A percentile compares a stretch with the other conserved stretches of the same genome.
phyloP scores from a whole-genome alignment of 2,113 vertebrate genomes.

The Leptosomus discolor region DNA sequence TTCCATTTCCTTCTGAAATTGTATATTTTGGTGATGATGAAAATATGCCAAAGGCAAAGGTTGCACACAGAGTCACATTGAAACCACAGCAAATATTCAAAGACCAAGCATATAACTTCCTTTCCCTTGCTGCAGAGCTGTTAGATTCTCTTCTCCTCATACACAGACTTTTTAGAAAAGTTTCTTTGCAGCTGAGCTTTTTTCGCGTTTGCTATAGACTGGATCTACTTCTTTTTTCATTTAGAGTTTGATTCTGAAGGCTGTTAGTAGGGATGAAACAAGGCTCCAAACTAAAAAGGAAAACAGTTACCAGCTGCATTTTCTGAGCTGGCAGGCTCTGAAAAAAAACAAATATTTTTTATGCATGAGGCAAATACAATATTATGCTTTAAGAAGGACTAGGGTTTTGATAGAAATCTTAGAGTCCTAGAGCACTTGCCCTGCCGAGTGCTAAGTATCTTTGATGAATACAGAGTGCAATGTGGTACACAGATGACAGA shows the following conservation, averaged over 20 bases:
- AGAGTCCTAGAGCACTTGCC: neutral
- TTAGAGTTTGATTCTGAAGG: neutral
- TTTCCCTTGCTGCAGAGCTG: neutral
- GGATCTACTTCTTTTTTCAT: neutral
- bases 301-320: neutral
- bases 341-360: neutral
- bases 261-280: neutral
- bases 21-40: neutral
- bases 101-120: neutral
- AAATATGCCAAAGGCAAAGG: neutral
- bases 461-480: conserved; percentile 28
- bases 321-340: neutral
- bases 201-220: neutral
- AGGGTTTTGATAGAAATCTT: conserved; percentile 28
- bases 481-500: conserved; percentile 38
- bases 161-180: neutral
- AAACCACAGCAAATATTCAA: neutral
- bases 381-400: neutral
- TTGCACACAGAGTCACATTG: neutral
- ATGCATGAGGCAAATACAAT: neutral
- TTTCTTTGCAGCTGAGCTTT: neutral
- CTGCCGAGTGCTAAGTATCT: neutral
- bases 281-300: neutral
- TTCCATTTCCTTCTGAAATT: neutral
- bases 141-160: neutral